Evolutionary conservation across 1,140 invertebrate species (phyloP), one percentile per base, ranked within the genome.

Genomic region (Ceratina calcarata): DNA sequence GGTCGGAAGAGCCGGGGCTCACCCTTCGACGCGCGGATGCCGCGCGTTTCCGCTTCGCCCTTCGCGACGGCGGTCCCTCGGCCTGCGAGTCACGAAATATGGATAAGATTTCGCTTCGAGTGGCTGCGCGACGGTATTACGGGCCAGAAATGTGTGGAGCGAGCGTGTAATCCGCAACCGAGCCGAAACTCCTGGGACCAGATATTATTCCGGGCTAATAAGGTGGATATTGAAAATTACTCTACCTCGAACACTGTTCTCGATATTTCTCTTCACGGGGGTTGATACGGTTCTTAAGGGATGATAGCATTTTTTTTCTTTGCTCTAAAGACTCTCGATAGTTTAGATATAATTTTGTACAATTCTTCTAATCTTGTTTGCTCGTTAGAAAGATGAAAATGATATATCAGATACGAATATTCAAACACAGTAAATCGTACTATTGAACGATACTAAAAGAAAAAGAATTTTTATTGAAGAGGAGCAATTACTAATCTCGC

Each of bases 161-260:
- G 49, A 57, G 58, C 49, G 68, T 80, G 86, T 84, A 87, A 88
- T 86, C 81, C 70, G 71, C 69, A 79, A 80, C 74, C 66, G 57
- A 72, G 77, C 49, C 71, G 76, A 82, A 84, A 62, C 87, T 88
- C 86, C 65, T 65, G 86, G 80, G 86, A 86, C 84, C 58, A 65
- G 87, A 79, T 84, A 87, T 88, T 88, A 87, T 83, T 72, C 73
- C 80, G 67, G 60, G 80, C 79, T 88, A 88, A 88, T 85, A 88
- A 87, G 86, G 80, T 85, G 85, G 78, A 87, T 87, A 86, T 87
- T 86, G 80, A 86, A 87, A 88, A 87, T 81, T 86, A 84, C 53
- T 79, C 80, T 32, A 66, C 24, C 37, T 45, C 37, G 37, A 45
- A 45, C 37, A 45, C 37, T 10, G 37, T 45, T 45, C 37, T 45